Percentiles rank a stretch among this genome's conserved stretches.
Evolutionary conservation across 2,888 invertebrate genomes (phyloP).

Genomic region (Phoronis australis): DNA sequence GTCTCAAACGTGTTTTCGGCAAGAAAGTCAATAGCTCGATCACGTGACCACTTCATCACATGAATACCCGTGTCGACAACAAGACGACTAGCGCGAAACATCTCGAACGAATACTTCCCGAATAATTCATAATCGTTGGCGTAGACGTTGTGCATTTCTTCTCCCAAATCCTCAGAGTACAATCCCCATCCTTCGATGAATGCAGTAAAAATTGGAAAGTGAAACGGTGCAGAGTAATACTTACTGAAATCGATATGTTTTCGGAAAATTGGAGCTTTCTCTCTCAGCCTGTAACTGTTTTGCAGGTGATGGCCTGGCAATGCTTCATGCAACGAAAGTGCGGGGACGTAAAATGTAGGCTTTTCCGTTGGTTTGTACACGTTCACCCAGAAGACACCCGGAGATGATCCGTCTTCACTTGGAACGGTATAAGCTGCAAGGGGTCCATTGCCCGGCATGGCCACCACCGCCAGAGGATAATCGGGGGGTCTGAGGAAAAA

Average conservation of each 20-base stretch:
- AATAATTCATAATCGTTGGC: neutral
- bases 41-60: too few relatives aligned
- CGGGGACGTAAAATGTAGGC: slow-evolving; percentile 45
- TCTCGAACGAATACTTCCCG: neutral
- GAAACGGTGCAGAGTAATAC: slow-evolving; percentile 35
- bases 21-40: too few relatives aligned
- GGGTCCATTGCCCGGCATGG: slow-evolving; percentile 26
- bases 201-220: slow-evolving; percentile 45
- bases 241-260: slow-evolving; percentile 25
- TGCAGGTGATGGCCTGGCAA: slow-evolving; percentile 52
- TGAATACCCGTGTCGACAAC: too few relatives aligned
- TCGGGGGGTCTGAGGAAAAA: slow-evolving; percentile 37
- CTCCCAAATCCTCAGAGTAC: slow-evolving; percentile 7
- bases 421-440: slow-evolving; percentile 34
- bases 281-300: neutral
- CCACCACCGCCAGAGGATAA: slow-evolving; percentile 18
- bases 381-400: slow-evolving; percentile 41
- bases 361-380: slow-evolving; percentile 28
- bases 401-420: slow-evolving; percentile 24
- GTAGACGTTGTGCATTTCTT: slow-evolving; percentile 5
- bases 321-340: slow-evolving; percentile 49
- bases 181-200: slow-evolving; percentile 29
- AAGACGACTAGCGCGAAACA: neutral
- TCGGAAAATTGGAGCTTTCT: slow-evolving; percentile 22
- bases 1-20: too few relatives aligned